Evolutionary conservation across 2,113 vertebrate genomes (phyloP), one percentile per base, ranked within the genome.

Genomic region (Scomber colias): DNA sequence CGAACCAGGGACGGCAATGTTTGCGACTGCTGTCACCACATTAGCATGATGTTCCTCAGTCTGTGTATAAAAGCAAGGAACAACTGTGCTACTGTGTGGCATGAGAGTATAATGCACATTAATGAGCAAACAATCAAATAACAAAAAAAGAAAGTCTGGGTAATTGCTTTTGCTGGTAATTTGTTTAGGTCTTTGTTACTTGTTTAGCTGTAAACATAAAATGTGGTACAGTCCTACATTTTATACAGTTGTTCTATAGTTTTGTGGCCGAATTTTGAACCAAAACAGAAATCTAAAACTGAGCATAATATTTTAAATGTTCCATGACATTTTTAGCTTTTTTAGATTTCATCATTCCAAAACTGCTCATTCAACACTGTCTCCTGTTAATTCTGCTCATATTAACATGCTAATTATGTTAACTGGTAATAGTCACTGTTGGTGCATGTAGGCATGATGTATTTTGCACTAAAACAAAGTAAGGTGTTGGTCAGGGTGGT

Each of bases 81-180:
- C 67, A 61, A 55, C 2, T 31, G 16, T 61, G 63, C 48, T 48
- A 71, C 35, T 40, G 60, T 4, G 3, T 54, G 35, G 27, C 12
- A 63, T 19, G 14, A 50, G 31, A 79, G 21, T 35, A 62, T 45
- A 72, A 56, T 55, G 51, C 45, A 73, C 35, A 73, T 62, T 70
- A 69, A 79, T 57, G 75, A 75, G 19, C 77, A 85, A 85, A 85
- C 59, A 75, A 73, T 66, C 15, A 56, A 73, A 79, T 57, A 16
- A 61, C 71, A 69, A 50, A 35, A 19, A 65, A 83, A 61, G 51
- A 54, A 59, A 49, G 44, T 27, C 10, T 9, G 45, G 44, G 46
- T 85, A 81, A 78, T 72, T 85, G 74, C 31, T 67, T 83, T 82
- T 61, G 56, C 74, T 75, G 17, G 27, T 65, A 54, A 86, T 71